Conservation (phyloP, 2,797 vertebrate genomes). For the Anguilla anguilla region DNA sequence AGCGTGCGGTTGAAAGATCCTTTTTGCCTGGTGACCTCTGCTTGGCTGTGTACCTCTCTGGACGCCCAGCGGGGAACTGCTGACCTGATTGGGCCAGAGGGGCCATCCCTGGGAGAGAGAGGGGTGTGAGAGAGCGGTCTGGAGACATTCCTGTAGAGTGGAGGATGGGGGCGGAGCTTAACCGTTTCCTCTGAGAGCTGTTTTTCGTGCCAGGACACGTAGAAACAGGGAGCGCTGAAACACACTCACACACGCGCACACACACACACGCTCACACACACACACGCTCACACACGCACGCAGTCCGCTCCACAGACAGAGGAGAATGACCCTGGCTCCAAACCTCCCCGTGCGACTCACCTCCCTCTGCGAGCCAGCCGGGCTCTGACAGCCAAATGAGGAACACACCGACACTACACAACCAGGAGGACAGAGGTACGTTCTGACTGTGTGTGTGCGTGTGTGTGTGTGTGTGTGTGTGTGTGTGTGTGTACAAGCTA, state of each 20-base stretch:
- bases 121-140: slow-evolving; percentile 20
- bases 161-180: slow-evolving; percentile 49
- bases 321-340: neutral
- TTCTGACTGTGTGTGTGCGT: neutral
- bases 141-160: slow-evolving; percentile 24
- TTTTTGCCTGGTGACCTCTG: neutral
- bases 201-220: slow-evolving; percentile 27
- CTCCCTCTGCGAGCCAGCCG: neutral
- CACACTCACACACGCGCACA: slow-evolving; percentile 13
- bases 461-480: neutral
- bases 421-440: slow-evolving; percentile 30
- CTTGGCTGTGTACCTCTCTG: neutral
- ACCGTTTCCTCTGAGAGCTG: slow-evolving; percentile 40
- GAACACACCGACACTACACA: neutral
- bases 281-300: neutral
- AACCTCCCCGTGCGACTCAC: neutral
- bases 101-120: neutral
- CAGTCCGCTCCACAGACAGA: neutral
- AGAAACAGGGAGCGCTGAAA: slow-evolving; percentile 25
- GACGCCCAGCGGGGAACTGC: neutral
- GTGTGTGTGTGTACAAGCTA: neutral
- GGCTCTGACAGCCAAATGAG: slow-evolving; percentile 18
- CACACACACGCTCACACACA: neutral
- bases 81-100: neutral
- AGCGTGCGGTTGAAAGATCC: neutral